Evolutionary conservation across 2,113 vertebrate species (phyloP), one percentile per base, ranked within the genome.

Genomic region (Theristicus caerulescens): DNA sequence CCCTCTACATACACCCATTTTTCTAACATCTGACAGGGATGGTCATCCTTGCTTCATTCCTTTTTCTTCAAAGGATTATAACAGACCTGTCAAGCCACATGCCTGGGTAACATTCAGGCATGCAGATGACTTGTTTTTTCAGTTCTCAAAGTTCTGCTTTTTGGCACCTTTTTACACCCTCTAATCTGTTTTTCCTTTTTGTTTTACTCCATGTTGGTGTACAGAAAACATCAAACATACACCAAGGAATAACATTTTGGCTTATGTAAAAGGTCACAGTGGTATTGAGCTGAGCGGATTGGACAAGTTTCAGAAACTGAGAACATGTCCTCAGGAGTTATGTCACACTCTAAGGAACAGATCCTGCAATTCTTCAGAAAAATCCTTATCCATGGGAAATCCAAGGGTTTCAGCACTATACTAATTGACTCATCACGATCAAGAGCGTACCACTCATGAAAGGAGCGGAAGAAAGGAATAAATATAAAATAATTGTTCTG

Each of bases 401-500:
- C 24, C 44, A 59, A n/a, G 19, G 25, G 25, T 49, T 92, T 88
- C 82, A 78, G 59, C 65, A 40, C 32, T 42, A 13, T 5, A 38
- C 19, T 62, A 38, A 80, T 1, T 51, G 25, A 62, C n/a, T 86
- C 25, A 58, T 21, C 29, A 59, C 0, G 0, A 86, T 38, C 27
- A 72, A 90, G 36, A 80, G 29, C 8, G 38, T 14, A 44, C 10
- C 25, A 81, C 38, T 62, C 67, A 74, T 3, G 29, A 83, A 70
- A 94, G 26, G 34, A 82, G 38, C 7, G 26, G 40, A 84, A 86
- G 72, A 87, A 90, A 52, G 32, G 1, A 85, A 52, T 21, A 86
- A 86, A 49, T 58, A 42, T 15, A 22, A 52, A 78, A 47, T 31
- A 66, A 83, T 55, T 66, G n/a, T 21, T 81, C 71, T 15, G 4